Conservation (phyloP, 1,140 invertebrate species). For the Epicauta chinensis region DNA sequence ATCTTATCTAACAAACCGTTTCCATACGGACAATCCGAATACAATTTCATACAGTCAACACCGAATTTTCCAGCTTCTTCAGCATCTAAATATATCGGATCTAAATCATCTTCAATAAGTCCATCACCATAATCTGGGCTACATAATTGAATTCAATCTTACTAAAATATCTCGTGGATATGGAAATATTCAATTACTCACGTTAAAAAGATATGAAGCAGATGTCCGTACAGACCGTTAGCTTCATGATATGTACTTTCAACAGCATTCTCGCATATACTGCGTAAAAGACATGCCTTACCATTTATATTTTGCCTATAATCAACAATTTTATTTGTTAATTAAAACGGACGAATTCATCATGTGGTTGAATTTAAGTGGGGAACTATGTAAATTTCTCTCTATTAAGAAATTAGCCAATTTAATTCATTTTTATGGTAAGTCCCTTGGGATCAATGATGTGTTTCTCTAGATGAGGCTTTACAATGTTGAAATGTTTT, state of each 20-base stretch:
- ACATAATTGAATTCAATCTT: constrained; percentile 17
- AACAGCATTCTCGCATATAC: constrained; percentile 68
- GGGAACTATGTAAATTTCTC: too few species aligned
- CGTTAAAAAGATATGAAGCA: constrained; percentile 63
- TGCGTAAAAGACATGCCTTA: constrained; percentile 58
- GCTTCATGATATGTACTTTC: constrained; percentile 51
- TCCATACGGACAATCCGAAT: constrained; percentile 45
- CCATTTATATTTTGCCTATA: constrained; percentile 55
- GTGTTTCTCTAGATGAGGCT: too few species aligned
- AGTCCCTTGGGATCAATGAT: too few species aligned
- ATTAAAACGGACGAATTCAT: too few species aligned
- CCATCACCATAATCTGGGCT: constrained; percentile 34
- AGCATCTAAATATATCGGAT: constrained; percentile 45
- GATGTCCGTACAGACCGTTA: constrained; percentile 58
- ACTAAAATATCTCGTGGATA: background rate
- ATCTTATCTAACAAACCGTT: constrained; percentile 42
- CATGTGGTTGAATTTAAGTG: too few species aligned
- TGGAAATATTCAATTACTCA: constrained; percentile 45
- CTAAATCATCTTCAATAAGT: constrained; percentile 26
- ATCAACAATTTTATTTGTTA: too few species aligned
- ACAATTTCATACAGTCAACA: constrained; percentile 48
- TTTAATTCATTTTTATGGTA: too few species aligned
- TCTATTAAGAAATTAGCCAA: too few species aligned
- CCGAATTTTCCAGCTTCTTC: constrained; percentile 49
- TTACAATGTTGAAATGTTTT: too few species aligned